Percentiles rank a stretch among this genome's conserved stretches.
These are phyloP conservation scores for Caprella mutica DNA, from an alignment of 2,888 invertebrate genomes.

Conservation along the genomic window DNA sequence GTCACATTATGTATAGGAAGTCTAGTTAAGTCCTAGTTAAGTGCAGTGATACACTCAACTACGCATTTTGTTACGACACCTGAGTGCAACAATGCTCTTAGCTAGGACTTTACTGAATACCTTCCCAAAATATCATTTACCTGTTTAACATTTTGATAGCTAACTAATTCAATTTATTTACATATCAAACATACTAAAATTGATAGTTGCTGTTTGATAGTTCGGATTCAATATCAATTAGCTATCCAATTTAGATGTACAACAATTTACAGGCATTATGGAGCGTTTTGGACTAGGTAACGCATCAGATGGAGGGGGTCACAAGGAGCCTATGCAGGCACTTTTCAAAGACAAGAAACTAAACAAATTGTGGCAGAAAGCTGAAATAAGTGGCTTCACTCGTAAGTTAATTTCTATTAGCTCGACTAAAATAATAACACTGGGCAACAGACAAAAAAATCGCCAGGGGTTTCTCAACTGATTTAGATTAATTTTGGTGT, in stretches of 20 bases:
- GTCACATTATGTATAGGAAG: too few relatives aligned
- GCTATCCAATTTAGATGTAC: background rate
- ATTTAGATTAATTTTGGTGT: too few relatives aligned
- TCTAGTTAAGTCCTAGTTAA: too few relatives aligned
- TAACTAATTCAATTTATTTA: too few relatives aligned
- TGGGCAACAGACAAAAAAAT: too few relatives aligned
- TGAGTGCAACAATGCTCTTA: background rate
- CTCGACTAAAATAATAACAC: too few relatives aligned
- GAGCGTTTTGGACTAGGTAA: slow-evolving; percentile 65
- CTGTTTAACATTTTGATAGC: too few relatives aligned
- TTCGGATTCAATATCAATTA: too few relatives aligned
- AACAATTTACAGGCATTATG: slow-evolving; percentile 53
- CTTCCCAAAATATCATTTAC: background rate
- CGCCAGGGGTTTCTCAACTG: too few relatives aligned
- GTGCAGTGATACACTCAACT: too few relatives aligned
- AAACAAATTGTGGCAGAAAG: slow-evolving; percentile 79
- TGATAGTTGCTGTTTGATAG: too few relatives aligned
- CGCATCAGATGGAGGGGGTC: background rate
- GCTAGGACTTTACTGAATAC: background rate
- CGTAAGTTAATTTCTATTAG: slow-evolving; percentile 41
- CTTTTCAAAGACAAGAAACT: slow-evolving; percentile 81
- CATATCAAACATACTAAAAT: background rate
- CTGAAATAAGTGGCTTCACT: slow-evolving; percentile 74
- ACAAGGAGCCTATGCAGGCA: slow-evolving; percentile 29
- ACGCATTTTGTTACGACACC: too few relatives aligned